Base-by-base conservation (phyloP, 1,140 invertebrate genomes). In the Cardiocondyla obscurior region DNA sequence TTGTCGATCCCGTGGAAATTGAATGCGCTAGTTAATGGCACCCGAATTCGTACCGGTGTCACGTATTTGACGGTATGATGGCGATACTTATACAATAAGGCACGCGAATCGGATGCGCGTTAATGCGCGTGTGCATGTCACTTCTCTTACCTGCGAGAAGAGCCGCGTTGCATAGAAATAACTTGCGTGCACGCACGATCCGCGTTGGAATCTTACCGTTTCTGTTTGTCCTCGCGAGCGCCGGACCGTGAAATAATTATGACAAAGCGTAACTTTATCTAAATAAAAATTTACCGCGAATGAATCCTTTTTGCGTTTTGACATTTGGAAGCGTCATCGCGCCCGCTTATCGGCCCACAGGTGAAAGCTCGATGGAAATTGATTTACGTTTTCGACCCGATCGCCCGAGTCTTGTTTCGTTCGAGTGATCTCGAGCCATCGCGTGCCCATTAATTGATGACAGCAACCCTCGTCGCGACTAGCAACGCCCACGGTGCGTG, bases 1-100 rank as follows among this genome's bases (percentile, higher is more conserved):
- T 92, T 93, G 91, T 91, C 88, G 86, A 90, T 91, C 88, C 90
- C 83, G 82, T 90, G 90, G 83, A 93, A 92, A 92, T 92, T 92
- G 90, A 91, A 92, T 90, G 89, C 90, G 88, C 83, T 88, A 86
- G 92, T 91, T 92, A 91, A 92, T 89, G 69, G 83, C 42, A 33
- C 28, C 77, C 33, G 39, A 87, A 73, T 79, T 86, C 83, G 72
- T 77, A 73, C 33, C 83, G 69, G 73, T 74, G 79, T 64, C 86
- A 77, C 87, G 87, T 46, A 46, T 89, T 85, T 74, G 46, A 51
- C 22, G 64, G 62, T 62, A 81, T 53, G 58, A 55, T 70, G 28
- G 42, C 57, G 44, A 58, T n/a, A 46, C 44, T 49, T 33, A 51
- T 16, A 79, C 72, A 86, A 79, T 69, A 49, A 73, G 51, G 36